These are phyloP conservation scores for Julus scanicus DNA, from an alignment of 2,888 invertebrate genomes.

Conservation along the genomic window DNA sequence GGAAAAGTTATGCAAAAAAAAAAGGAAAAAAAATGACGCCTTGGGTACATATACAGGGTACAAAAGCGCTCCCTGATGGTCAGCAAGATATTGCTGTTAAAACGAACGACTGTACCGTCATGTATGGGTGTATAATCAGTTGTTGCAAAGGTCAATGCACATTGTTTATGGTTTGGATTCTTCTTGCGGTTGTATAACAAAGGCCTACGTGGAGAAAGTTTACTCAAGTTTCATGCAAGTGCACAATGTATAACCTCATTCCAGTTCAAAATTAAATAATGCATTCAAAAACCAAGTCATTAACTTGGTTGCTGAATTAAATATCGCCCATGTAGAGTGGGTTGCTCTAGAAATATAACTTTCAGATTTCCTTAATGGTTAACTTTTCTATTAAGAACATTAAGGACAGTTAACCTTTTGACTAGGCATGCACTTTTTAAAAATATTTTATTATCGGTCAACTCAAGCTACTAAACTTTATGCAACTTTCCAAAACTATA, in stretches of 20 bases:
- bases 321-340: not conserved
- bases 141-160: not conserved
- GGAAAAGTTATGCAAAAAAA: not conserved
- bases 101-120: not conserved
- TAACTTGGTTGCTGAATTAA: not conserved
- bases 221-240: not conserved
- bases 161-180: not conserved
- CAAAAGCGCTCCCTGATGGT: not conserved
- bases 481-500: no score
- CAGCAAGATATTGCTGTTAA: not conserved
- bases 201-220: not conserved
- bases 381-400: not conserved
- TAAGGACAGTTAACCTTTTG: not conserved
- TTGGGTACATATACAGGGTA: not conserved
- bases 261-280: not conserved
- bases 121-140: not conserved
- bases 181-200: not conserved
- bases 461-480: no score
- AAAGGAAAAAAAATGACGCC: not conserved
- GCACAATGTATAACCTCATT: not conserved
- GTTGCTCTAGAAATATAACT: not conserved
- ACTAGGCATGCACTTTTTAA: not conserved
- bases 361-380: not conserved
- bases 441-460: not conserved
- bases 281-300: not conserved